These are phyloP conservation scores for Plecturocebus donacophilus DNA, from an alignment of 2,113 vertebrate genomes.

Conservation along the genomic window DNA sequence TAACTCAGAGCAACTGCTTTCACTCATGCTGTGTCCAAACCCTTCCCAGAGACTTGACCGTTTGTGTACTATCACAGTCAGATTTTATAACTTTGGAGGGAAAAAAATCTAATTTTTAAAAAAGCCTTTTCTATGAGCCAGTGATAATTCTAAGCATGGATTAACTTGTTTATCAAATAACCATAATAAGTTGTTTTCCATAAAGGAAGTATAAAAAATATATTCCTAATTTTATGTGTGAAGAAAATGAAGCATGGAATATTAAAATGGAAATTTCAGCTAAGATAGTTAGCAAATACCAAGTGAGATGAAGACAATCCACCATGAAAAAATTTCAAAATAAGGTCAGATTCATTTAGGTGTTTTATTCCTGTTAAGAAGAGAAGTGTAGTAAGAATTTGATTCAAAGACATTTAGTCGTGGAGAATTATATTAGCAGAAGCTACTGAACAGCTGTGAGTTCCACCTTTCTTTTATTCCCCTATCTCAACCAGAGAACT, in stretches of 20 bases:
- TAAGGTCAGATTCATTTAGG: neutral
- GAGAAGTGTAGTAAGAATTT: neutral
- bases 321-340: neutral
- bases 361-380: neutral
- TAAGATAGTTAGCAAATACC: neutral
- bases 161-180: neutral
- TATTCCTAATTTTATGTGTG: neutral
- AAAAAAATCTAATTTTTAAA: neutral
- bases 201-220: neutral
- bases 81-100: neutral
- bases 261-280: neutral
- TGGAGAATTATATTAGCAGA: neutral
- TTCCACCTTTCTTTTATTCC: neutral
- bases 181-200: neutral
- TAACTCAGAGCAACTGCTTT: neutral
- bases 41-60: neutral
- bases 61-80: neutral
- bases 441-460: neutral
- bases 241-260: neutral
- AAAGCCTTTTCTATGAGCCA: neutral
- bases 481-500: neutral
- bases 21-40: neutral
- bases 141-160: neutral
- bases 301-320: neutral
- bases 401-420: neutral